Evolutionary conservation across 2,113 vertebrate species (phyloP).

Genomic region (Sebastes schlegelii): DNA sequence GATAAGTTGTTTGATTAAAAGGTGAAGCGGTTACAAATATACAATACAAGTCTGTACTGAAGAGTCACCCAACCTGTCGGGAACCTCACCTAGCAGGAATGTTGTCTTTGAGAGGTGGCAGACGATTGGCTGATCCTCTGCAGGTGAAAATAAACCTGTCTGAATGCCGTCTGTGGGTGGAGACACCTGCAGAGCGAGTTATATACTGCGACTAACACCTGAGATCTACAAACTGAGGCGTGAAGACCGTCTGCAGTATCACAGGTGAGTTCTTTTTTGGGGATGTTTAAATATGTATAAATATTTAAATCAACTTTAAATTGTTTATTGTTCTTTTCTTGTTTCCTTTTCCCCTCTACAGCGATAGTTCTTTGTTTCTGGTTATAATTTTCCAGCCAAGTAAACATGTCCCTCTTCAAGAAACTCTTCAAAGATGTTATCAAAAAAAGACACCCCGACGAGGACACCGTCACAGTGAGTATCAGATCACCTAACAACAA

Average conservation of each 20-base stretch:
- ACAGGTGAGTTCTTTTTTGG: conserved; percentile 47
- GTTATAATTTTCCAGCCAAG: neutral
- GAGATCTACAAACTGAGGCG: neutral
- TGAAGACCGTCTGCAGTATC: neutral
- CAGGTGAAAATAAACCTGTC: conserved; percentile 30
- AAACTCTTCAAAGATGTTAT: conserved; percentile 61
- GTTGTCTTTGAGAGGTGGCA: conserved; percentile 21
- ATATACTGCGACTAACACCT: neutral
- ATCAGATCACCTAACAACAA: no score
- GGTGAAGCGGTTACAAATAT: neutral
- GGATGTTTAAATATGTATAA: neutral
- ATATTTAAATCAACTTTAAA: neutral
- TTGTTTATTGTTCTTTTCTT: neutral
- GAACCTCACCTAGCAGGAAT: conserved; percentile 40
- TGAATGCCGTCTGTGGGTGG: conserved; percentile 41
- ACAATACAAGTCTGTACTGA: conserved; percentile 14
- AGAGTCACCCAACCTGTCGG: conserved; percentile 53
- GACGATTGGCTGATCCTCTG: conserved; percentile 51
- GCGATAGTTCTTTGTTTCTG: neutral
- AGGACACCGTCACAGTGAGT: conserved; percentile 60
- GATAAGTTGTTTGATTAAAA: conserved; percentile 22
- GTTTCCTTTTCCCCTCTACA: neutral
- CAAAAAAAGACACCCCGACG: conserved; percentile 33
- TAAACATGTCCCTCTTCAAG: conserved; percentile 69
- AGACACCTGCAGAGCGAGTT: conserved; percentile 30